These are phyloP conservation scores for Euplexia lucipara DNA, from an alignment of 2,888 invertebrate genomes.

Conservation along the genomic window DNA sequence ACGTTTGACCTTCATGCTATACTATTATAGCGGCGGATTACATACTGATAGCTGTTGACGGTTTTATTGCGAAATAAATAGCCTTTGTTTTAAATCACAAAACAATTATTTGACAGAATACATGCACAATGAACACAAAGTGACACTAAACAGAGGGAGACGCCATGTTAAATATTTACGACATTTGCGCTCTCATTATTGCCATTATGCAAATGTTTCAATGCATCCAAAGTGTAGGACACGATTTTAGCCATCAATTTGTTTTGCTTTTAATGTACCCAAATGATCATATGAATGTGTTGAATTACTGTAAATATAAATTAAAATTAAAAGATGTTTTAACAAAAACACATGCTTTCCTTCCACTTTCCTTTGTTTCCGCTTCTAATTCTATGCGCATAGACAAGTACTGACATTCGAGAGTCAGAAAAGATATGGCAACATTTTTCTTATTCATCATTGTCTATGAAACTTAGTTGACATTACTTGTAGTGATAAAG, in stretches of 20 bases:
- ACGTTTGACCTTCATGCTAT: conserved; percentile 65
- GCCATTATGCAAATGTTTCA: conserved; percentile 29
- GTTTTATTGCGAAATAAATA: conserved; percentile 58
- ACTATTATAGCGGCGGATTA: conserved; percentile 35
- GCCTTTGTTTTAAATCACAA: conserved; percentile 54
- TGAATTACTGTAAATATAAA: not conserved
- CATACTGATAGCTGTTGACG: conserved; percentile 40
- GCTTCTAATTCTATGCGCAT: not conserved
- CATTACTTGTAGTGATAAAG: conserved; percentile 34
- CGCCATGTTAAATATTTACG: conserved; percentile 72
- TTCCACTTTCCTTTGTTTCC: not conserved
- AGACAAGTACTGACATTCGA: conserved; percentile 19
- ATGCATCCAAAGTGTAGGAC: not conserved
- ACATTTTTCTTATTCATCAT: conserved; percentile 27
- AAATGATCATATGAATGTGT: not conserved
- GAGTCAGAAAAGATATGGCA: conserved; percentile 16
- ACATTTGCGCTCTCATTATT: conserved; percentile 40
- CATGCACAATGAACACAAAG: conserved; percentile 69
- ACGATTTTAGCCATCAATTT: not conserved
- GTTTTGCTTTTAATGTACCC: not conserved
- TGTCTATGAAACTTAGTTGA: conserved; percentile 54
- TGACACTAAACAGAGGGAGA: conserved; percentile 69
- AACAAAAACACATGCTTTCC: not conserved
- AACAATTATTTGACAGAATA: conserved; percentile 65
- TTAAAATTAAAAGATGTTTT: not conserved